Evolutionary conservation across 2,113 vertebrate species (phyloP).

Genomic region (human): DNA sequence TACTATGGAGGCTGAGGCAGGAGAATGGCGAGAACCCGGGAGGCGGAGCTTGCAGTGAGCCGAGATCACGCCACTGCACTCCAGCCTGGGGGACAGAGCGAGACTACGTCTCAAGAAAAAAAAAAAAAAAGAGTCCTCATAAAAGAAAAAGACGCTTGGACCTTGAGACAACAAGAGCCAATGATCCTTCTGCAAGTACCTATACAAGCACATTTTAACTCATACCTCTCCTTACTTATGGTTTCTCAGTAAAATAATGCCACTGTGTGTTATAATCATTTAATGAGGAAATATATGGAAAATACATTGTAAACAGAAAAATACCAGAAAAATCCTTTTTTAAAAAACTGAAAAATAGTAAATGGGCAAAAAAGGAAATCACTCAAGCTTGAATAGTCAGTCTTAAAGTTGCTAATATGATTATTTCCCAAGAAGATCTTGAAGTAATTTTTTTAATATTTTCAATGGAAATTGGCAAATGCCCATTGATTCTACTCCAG

Average conservation of each 20-base stretch:
- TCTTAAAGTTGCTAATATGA: not conserved
- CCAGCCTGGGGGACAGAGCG: fast-evolving
- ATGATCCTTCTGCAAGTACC: not conserved
- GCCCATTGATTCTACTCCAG: not conserved
- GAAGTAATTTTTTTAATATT: conserved; percentile 49
- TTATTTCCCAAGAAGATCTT: not conserved
- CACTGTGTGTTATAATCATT: not conserved
- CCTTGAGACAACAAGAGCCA: not conserved
- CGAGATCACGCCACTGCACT: too few relatives aligned
- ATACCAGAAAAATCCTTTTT: not conserved
- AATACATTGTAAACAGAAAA: conserved; percentile 32
- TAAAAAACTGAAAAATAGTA: not conserved
- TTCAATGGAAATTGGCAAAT: conserved; percentile 43
- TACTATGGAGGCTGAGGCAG: too few relatives aligned
- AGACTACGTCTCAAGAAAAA: too few relatives aligned
- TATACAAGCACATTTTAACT: not conserved
- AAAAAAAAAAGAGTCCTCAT: not conserved
- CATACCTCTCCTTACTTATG: not conserved
- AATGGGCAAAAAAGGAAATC: not conserved
- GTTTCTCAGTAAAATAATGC: not conserved
- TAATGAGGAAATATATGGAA: conserved; percentile 5
- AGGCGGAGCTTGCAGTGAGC: too few relatives aligned
- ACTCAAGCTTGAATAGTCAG: not conserved
- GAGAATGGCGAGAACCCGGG: too few relatives aligned
- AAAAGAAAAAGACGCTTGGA: not conserved